phyloP scores from a whole-genome alignment of 2,797 vertebrate species.

The Merluccius polli region DNA sequence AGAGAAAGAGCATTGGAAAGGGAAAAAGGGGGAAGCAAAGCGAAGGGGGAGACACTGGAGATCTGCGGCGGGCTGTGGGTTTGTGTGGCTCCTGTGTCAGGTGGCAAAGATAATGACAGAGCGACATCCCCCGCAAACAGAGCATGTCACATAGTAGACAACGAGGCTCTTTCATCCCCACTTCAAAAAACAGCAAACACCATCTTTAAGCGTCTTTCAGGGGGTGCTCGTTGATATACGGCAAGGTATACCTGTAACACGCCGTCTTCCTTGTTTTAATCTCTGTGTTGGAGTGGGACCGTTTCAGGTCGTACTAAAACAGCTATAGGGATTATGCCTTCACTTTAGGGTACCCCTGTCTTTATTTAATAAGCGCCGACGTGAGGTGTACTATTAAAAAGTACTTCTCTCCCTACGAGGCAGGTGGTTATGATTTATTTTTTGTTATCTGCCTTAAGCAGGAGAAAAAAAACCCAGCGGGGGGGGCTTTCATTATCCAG shows the following conservation, averaged over 20 bases:
- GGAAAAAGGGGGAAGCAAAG: slow-evolving; percentile 37
- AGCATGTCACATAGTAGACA: slow-evolving; percentile 5
- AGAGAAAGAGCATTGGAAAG: slow-evolving; percentile 44
- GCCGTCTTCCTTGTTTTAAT: background rate
- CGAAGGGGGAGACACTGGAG: slow-evolving; percentile 33
- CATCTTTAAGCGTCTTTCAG: background rate
- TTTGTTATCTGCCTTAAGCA: slow-evolving; percentile 37
- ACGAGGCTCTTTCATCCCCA: slow-evolving; percentile 9
- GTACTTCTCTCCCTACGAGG: slow-evolving; percentile 34
- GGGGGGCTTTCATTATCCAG: slow-evolving; percentile 50
- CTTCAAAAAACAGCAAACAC: background rate
- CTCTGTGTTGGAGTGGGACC: background rate
- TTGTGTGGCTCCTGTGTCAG: slow-evolving; percentile 44
- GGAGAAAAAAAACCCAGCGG: background rate
- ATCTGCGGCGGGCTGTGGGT: slow-evolving; percentile 12
- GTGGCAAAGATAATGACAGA: slow-evolving; percentile 56
- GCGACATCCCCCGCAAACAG: slow-evolving; percentile 37
- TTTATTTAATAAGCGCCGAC: slow-evolving; percentile 47
- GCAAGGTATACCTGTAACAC: too few species aligned
- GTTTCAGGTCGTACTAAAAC: background rate
- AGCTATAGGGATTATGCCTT: background rate
- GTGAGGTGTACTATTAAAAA: slow-evolving; percentile 33
- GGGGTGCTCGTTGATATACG: slow-evolving; percentile 12
- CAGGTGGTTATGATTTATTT: slow-evolving; percentile 27
- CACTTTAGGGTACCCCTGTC: background rate